These are phyloP conservation scores for Meiosimyza decipiens DNA, from an alignment of 2,888 invertebrate genomes.

Conservation along the genomic window DNA sequence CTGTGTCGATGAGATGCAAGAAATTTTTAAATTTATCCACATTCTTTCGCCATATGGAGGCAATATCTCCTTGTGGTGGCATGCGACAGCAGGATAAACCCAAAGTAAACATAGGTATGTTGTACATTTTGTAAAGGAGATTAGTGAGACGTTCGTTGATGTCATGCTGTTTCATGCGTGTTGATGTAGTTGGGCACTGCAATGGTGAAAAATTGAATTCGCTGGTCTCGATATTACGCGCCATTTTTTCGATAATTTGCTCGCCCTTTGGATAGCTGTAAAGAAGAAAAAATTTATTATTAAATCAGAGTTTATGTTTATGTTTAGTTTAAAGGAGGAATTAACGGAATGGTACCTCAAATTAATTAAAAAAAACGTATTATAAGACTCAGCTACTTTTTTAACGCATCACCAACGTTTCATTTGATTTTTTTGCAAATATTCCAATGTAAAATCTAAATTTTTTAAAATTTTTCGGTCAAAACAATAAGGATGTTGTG, in stretches of 20 bases:
- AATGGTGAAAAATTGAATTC: constrained; percentile 58
- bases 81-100: constrained; percentile 87
- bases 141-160: constrained; percentile 70
- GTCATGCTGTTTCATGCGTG: constrained; percentile 54
- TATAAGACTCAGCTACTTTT: no score
- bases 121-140: constrained; percentile 72
- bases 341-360: no score
- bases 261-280: constrained; percentile 57
- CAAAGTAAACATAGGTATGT: constrained; percentile 76
- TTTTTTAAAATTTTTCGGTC: no score
- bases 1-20: constrained; percentile 73
- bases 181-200: constrained; percentile 54
- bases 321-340: not conserved
- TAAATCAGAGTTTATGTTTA: not conserved
- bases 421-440: no score
- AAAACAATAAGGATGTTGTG: no score
- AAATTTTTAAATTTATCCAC: constrained; percentile 74
- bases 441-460: no score
- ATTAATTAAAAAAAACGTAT: no score
- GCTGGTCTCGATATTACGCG: constrained; percentile 58
- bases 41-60: constrained; percentile 78
- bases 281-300: not conserved
- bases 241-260: constrained; percentile 58
- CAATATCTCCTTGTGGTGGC: constrained; percentile 76
- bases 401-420: no score